These are phyloP conservation scores for Actias luna DNA, from an alignment of 2,888 invertebrate genomes.

Conservation along the genomic window DNA sequence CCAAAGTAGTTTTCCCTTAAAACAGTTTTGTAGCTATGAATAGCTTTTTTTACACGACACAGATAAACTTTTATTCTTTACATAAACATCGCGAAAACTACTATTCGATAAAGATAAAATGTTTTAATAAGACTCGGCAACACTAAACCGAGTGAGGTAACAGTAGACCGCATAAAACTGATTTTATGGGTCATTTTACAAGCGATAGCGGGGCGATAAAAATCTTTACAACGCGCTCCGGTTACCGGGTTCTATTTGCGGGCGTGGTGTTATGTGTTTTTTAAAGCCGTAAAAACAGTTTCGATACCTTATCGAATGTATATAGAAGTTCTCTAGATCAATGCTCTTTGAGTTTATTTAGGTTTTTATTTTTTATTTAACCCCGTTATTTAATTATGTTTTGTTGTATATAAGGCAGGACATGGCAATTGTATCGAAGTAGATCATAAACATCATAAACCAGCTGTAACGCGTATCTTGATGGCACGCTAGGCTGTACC, in stretches of 20 bases:
- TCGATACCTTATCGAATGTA: slow-evolving; percentile 37
- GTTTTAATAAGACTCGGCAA: slow-evolving; percentile 3
- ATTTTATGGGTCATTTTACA: slow-evolving; percentile 38
- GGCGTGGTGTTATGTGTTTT: slow-evolving; percentile 29
- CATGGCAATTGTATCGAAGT: too few species aligned
- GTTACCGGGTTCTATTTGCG: slow-evolving; percentile 27
- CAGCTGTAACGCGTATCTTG: too few species aligned
- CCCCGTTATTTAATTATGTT: too few species aligned
- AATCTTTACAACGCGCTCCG: slow-evolving; percentile 23
- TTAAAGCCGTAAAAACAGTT: slow-evolving; percentile 28
- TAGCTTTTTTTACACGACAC: not conserved
- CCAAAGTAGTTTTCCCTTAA: too few species aligned
- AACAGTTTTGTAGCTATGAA: not conserved
- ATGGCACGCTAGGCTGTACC: too few species aligned
- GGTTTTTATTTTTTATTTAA: not conserved
- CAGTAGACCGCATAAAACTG: slow-evolving; percentile 26
- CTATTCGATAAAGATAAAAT: slow-evolving; percentile 11
- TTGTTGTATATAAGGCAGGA: too few species aligned
- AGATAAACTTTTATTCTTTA: not conserved
- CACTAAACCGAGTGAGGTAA: slow-evolving; percentile 17
- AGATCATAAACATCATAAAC: too few species aligned
- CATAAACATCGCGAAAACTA: slow-evolving; percentile 9
- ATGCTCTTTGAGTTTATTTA: not conserved
- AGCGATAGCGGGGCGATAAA: slow-evolving; percentile 33
- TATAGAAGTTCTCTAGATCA: slow-evolving; percentile 30